Conservation (phyloP, 2,888 invertebrate genomes). For the Himalopsyche anomala region DNA sequence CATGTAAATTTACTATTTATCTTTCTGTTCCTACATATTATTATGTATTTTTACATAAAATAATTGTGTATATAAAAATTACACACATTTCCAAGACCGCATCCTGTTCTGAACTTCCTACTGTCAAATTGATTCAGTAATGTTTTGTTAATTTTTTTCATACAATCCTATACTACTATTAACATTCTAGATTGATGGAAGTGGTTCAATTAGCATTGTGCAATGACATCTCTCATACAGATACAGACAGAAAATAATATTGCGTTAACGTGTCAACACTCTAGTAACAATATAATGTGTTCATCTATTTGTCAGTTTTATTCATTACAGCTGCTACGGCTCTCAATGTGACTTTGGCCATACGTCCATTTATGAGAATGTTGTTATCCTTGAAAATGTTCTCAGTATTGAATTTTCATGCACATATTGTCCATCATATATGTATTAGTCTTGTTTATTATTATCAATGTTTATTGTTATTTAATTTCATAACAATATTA, state of each 20-base stretch:
- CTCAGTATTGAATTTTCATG: neutral
- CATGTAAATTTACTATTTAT: too few relatives aligned
- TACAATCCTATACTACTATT: constrained; percentile 8
- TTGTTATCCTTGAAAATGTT: constrained; percentile 33
- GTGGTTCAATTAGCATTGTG: neutral
- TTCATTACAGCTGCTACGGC: neutral
- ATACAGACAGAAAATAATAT: neutral
- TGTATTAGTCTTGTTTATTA: neutral
- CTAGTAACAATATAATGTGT: neutral
- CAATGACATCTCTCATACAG: neutral
- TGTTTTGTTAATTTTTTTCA: neutral
- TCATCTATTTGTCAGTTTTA: neutral
- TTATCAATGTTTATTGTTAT: neutral
- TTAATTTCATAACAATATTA: too few relatives aligned
- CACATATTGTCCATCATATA: neutral
- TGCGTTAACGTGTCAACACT: neutral
- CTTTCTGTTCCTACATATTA: too few relatives aligned
- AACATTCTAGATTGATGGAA: constrained; percentile 24
- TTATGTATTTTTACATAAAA: too few relatives aligned
- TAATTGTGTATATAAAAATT: too few relatives aligned
- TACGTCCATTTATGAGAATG: neutral
- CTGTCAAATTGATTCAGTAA: neutral
- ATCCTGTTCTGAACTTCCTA: too few relatives aligned
- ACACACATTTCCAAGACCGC: too few relatives aligned
- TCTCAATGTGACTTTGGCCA: constrained; percentile 45